Percentiles rank a stretch among this genome's conserved stretches.
Evolutionary conservation across 2,888 invertebrate species (phyloP).

Genomic region (Parochlus steinenii): DNA sequence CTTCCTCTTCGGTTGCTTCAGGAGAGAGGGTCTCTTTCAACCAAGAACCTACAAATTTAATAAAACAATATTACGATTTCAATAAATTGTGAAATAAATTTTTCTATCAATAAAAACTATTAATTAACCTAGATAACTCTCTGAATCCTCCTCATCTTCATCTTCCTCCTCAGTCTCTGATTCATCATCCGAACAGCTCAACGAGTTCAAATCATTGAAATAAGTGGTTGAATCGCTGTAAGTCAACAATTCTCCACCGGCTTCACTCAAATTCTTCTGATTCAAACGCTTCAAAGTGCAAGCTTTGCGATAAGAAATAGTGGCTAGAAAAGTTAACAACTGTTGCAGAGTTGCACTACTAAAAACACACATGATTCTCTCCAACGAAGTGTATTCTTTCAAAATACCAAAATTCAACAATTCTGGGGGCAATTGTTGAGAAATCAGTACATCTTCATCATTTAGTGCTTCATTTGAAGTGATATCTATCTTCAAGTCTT

Average conservation of each 20-base stretch:
- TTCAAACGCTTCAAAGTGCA: slow-evolving; percentile 64
- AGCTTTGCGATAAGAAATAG: slow-evolving; percentile 81
- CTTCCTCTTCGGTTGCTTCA: slow-evolving; percentile 33
- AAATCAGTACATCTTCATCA: slow-evolving; percentile 7
- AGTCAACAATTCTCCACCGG: slow-evolving; percentile 65
- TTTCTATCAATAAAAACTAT: slow-evolving; percentile 6
- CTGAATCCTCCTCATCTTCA: slow-evolving; percentile 21
- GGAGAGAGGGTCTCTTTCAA: slow-evolving; percentile 86
- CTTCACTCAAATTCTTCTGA: slow-evolving; percentile 53
- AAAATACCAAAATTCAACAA: slow-evolving; percentile 30
- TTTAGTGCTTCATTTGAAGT: slow-evolving; percentile 21
- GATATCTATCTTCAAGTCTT: slow-evolving; percentile 29
- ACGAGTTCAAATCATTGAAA: slow-evolving; percentile 85
- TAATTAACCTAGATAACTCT: slow-evolving; percentile 24
- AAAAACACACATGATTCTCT: slow-evolving; percentile 34
- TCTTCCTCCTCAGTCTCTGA: slow-evolving; percentile 53
- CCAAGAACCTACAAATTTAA: no score
- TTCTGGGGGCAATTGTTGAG: slow-evolving; percentile 17
- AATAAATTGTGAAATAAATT: slow-evolving; percentile 69
- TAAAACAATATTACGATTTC: no score
- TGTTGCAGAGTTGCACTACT: slow-evolving; percentile 34
- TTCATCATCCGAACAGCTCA: slow-evolving; percentile 77
- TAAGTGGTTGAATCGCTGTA: slow-evolving; percentile 90
- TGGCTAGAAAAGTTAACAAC: slow-evolving; percentile 73
- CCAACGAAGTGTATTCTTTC: slow-evolving; percentile 29